Conservation (phyloP, 2,113 vertebrate genomes). For the Dromaius novaehollandiae region DNA sequence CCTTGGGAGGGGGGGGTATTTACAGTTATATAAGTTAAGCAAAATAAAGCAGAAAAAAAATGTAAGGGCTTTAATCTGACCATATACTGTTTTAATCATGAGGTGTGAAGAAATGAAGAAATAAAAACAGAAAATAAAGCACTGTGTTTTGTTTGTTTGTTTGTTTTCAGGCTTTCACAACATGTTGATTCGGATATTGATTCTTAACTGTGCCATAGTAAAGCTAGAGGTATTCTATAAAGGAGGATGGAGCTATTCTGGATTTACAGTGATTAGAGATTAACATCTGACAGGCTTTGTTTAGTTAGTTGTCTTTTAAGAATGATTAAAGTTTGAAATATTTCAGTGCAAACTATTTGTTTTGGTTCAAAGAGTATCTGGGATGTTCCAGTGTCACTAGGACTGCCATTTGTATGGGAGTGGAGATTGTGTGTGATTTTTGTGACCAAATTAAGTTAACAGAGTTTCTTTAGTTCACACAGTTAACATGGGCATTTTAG, state of each 20-base stretch:
- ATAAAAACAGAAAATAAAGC: background rate
- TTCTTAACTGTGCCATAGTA: background rate
- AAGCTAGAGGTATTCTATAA: background rate
- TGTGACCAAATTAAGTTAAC: background rate
- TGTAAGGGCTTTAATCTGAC: background rate
- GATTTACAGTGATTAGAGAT: background rate
- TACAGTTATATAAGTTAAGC: background rate
- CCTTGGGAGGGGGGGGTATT: background rate
- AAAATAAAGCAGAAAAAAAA: background rate
- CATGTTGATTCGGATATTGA: background rate
- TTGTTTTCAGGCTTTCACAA: background rate
- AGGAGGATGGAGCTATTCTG: background rate
- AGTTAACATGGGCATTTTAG: background rate
- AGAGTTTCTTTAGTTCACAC: background rate
- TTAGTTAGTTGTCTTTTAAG: background rate
- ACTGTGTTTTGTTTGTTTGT: background rate
- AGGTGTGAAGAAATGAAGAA: background rate
- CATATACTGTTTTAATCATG: background rate
- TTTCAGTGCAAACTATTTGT: background rate
- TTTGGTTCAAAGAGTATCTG: background rate
- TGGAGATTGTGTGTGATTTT: background rate
- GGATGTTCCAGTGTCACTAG: background rate
- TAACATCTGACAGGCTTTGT: background rate
- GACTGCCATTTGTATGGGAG: background rate
- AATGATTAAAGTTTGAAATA: background rate